These are phyloP conservation scores for Setophaga coronata DNA, from an alignment of 2,113 vertebrate species.

Conservation along the genomic window DNA sequence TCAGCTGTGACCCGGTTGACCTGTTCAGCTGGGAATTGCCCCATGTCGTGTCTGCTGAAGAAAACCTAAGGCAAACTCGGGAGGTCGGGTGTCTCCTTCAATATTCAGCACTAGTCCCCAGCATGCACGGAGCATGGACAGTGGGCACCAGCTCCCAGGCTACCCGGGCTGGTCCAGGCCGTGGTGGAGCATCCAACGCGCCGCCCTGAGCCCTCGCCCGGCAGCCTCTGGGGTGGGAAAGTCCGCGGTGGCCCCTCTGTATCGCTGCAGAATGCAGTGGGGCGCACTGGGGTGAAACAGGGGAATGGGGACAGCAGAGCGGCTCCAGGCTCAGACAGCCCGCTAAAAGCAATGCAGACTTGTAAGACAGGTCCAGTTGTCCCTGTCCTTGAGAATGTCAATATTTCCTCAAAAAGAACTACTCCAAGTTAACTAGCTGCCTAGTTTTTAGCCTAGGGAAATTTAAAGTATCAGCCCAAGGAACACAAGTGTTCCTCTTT, in stretches of 20 bases:
- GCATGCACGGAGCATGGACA: rapidly evolving
- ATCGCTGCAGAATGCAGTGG: background rate
- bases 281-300: rapidly evolving
- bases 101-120: background rate
- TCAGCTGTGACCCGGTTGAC: background rate
- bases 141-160: rapidly evolving
- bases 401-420: background rate
- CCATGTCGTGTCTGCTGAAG: background rate
- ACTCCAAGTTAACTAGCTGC: too few species aligned
- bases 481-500: background rate
- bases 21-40: rapidly evolving
- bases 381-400: background rate
- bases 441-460: background rate
- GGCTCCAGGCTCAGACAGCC: background rate
- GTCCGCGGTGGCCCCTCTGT: background rate
- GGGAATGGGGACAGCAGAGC: background rate
- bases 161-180: background rate
- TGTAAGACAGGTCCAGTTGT: too few species aligned
- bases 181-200: background rate
- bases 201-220: background rate
- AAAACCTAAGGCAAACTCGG: background rate
- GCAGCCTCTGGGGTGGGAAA: too few species aligned
- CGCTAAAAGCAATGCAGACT: background rate
- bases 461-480: background rate
- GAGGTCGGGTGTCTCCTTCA: background rate